phyloP scores from a whole-genome alignment of 1,140 invertebrate species.

The Sminthurides bifidus region DNA sequence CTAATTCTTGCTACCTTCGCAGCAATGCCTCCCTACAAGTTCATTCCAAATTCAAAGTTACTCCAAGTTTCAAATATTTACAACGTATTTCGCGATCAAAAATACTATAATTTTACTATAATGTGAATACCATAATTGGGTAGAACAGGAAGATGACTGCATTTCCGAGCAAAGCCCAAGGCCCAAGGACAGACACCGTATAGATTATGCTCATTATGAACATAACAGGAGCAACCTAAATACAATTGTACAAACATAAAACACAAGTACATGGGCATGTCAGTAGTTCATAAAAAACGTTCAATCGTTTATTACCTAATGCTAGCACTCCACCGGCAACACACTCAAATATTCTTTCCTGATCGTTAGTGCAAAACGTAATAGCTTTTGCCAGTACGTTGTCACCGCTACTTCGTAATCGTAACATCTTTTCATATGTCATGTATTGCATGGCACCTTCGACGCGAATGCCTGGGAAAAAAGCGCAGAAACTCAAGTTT shows the following conservation, averaged over 20 bases:
- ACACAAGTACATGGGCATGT: neutral
- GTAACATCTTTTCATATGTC: slow-evolving; percentile 32
- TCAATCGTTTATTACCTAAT: slow-evolving; percentile 14
- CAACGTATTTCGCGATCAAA: neutral
- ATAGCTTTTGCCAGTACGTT: slow-evolving; percentile 30
- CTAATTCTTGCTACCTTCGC: slow-evolving; percentile 23
- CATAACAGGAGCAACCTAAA: slow-evolving; percentile 31
- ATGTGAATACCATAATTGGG: slow-evolving; percentile 30
- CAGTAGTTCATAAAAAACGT: neutral
- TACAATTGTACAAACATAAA: neutral
- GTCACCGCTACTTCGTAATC: slow-evolving; percentile 28
- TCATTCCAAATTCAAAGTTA: neutral
- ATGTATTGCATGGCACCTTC: slow-evolving; percentile 32
- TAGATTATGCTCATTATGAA: slow-evolving; percentile 31
- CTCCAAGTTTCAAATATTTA: too few species aligned
- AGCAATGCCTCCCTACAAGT: slow-evolving; percentile 26
- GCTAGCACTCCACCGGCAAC: slow-evolving; percentile 28
- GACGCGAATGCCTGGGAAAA: slow-evolving; percentile 25
- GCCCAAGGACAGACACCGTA: slow-evolving; percentile 28
- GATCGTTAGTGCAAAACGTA: slow-evolving; percentile 33
- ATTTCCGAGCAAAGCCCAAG: slow-evolving; percentile 32
- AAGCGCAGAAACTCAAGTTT: neutral
- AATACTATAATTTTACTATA: neutral
- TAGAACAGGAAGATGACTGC: slow-evolving; percentile 32
- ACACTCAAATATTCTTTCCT: slow-evolving; percentile 33